Base-by-base conservation (phyloP, 92 coral and sea anemone species). In the Plumapathes pennacea region DNA sequence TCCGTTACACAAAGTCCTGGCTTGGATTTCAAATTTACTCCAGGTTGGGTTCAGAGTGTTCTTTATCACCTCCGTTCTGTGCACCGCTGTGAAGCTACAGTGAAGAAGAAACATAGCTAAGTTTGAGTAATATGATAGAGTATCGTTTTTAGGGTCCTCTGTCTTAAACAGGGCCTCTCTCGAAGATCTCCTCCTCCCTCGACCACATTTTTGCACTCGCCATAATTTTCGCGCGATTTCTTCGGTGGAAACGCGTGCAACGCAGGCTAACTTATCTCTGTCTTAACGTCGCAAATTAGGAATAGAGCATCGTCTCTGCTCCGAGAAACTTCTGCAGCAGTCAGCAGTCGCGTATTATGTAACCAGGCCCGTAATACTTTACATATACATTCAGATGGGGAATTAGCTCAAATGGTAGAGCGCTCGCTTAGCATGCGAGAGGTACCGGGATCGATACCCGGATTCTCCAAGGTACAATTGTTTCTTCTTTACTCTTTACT, bases 1-100 rank as follows among this genome's bases (percentile, higher is more conserved):
- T 1, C 97, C 97, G 71, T 87, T 87, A 25, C 96, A 91, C 44
- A 91, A 69, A 4, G 85, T 79, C 53, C 97, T 74, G 28, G 97
- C 80, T 19, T 57, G 88, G n/a, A 91, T 44, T 10, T 75, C 55
- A 50, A 91, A 83, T 30, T 67, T 64, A 48, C 76, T 79, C 97
- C 96, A 91, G 0, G 91, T 83, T n/a, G 96, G 96, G 57, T 91
- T 91, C 19, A 91, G 71, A 0, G 96, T 91, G 41, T 88, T 83
- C 81, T 91, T 91, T 69, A 91, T 87, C 19, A 91, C 96, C 19
- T 91, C 97, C 21, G 97, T 91, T 59, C 96, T 75, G 68, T 87
- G 96, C 6, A 89, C 90, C 10, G 97, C 97, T 0, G 97, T 91
- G 18, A 69, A 69, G 54, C 97, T 91, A 52, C 30, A 60, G 67